Evolutionary conservation across 2,797 vertebrate genomes (phyloP).

Genomic region (Leuciscus waleckii): DNA sequence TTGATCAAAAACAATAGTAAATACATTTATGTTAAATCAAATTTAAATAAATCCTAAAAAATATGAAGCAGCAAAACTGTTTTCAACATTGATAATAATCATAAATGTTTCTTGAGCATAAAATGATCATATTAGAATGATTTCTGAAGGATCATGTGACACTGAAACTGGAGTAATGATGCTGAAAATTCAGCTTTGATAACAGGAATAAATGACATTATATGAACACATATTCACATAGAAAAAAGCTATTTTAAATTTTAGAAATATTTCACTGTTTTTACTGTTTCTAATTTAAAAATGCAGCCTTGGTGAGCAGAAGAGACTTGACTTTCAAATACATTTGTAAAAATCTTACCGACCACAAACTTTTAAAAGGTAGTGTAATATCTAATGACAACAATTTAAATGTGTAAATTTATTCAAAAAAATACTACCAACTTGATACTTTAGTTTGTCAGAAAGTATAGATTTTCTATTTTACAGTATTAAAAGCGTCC

Average conservation of each 20-base stretch:
- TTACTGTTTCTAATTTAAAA: not conserved
- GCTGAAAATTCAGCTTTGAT: not conserved
- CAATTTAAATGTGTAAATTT: not conserved
- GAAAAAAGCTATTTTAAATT: not conserved
- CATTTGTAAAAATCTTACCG: not conserved
- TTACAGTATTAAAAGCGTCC: too few species aligned
- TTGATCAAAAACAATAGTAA: not conserved
- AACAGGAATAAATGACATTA: not conserved
- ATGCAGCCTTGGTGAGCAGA: not conserved
- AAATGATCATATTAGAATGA: too few species aligned
- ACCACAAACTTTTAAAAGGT: not conserved
- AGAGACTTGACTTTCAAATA: not conserved
- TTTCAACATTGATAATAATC: not conserved
- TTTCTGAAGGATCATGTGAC: not conserved
- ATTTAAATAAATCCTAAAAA: not conserved
- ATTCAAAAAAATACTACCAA: not conserved
- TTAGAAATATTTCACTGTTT: not conserved
- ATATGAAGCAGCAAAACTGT: not conserved
- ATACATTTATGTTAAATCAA: not conserved
- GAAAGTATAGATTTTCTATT: not conserved
- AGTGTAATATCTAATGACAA: not conserved
- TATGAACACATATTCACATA: not conserved
- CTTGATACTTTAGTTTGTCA: not conserved
- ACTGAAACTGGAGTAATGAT: conserved; percentile 5
- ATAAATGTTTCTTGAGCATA: not conserved